Base-by-base conservation (phyloP, 2,888 invertebrate genomes). In the Hirtodrosophila histrioides region DNA sequence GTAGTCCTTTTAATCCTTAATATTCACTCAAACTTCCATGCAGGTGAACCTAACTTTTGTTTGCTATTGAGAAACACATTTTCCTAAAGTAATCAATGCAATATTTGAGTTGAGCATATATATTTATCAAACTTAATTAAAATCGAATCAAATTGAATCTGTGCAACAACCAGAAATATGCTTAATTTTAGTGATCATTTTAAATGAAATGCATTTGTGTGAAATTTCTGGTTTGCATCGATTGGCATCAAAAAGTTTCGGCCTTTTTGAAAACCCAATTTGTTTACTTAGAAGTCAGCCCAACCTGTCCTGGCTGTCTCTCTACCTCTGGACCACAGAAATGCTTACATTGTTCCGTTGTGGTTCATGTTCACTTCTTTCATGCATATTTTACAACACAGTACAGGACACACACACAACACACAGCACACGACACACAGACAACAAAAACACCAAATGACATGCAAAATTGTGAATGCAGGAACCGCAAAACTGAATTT, bases 401-500 rank as follows among this genome's bases (percentile, higher is more conserved):
- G 36, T 51, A 45, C n/a, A 29, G 7, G 10, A 11, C 2, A 27
- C 31, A 49, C 49, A 65, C 17, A 27, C 4, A 4, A 27, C 27
- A 27, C 27, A 27, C 27, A 27, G 17, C 27, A 27, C 4, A 27
- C 2, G 0, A 3, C 27, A 33, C 35, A 45, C 10, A 9, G 36
- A 55, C 45, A 56, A 56, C 44, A 56, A 61, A 48, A 67, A 66
- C 44, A 46, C 41, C 46, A 70, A 65, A 79, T 69, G 58, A 55
- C 61, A 79, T 82, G 76, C 65, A 69, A 63, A 68, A 80, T 80
- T 75, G 67, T 50, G 55, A 64, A 72, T 55, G 44, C 64, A 56
- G 17, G 31, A 65, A 50, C 51, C 60, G 54, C 69, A 74, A 65
- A 69, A 74, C 49, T 65, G 56, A 60, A 72, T 74, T 73, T 69